A percentile compares a stretch with the other conserved stretches of the same genome.
Conservation (phyloP, 2,797 vertebrate genomes). For the Cossypha polioptera region DNA sequence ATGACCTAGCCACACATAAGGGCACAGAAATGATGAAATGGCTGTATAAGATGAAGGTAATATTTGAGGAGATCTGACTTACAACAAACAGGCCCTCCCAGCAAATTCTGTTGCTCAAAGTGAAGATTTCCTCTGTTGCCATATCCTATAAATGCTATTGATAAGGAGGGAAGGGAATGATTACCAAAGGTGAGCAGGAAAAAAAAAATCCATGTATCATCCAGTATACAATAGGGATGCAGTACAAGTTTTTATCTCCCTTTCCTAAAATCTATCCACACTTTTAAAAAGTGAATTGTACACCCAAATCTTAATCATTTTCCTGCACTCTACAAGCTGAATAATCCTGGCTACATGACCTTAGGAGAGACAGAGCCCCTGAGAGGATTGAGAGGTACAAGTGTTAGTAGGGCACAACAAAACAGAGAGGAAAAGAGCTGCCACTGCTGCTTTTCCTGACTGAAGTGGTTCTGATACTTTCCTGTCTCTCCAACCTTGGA, state of each 20-base stretch:
- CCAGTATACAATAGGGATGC: background rate
- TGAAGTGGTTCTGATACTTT: background rate
- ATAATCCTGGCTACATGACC: background rate
- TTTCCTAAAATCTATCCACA: background rate
- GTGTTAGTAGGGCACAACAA: background rate
- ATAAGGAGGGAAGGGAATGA: background rate
- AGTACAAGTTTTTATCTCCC: background rate
- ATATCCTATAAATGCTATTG: background rate
- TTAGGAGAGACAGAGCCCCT: background rate
- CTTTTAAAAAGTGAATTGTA: background rate
- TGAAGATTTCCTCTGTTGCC: background rate
- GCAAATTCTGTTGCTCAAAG: background rate
- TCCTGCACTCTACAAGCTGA: background rate
- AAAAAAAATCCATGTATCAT: background rate
- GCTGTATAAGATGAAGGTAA: background rate
- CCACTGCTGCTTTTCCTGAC: background rate
- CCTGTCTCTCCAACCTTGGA: background rate
- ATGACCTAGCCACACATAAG: background rate
- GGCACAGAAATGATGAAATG: background rate
- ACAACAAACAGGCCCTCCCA: background rate
- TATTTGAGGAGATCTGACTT: background rate
- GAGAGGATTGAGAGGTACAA: background rate
- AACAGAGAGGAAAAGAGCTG: background rate
- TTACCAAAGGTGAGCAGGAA: background rate
- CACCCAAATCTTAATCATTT: background rate